A percentile compares a stretch with the other conserved stretches of the same genome.
phyloP scores from a whole-genome alignment of 2,888 invertebrate species.

The Pseudococcus viburni region DNA sequence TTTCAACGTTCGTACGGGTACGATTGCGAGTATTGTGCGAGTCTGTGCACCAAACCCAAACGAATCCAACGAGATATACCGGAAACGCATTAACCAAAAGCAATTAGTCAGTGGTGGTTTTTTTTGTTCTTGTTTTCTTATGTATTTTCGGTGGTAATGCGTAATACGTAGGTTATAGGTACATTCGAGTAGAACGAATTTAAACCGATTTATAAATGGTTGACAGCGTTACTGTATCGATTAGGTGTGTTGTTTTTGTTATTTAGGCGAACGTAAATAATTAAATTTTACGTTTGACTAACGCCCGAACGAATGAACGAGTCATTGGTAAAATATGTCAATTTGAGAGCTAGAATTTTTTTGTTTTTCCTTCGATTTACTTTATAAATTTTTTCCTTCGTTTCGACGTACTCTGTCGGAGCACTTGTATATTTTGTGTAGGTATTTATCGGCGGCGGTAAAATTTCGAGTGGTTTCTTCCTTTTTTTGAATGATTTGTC shows the following conservation, averaged over 20 bases:
- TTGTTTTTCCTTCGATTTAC: slow-evolving; percentile 1
- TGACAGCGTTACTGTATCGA: slow-evolving; percentile 50
- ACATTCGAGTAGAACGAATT: slow-evolving; percentile 48
- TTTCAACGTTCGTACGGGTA: neutral
- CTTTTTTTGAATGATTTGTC: slow-evolving; percentile 24
- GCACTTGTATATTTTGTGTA: neutral
- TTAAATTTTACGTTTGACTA: slow-evolving; percentile 51
- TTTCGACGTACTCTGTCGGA: neutral
- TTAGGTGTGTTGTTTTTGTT: slow-evolving; percentile 54
- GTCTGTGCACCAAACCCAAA: neutral
- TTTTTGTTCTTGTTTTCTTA: slow-evolving; percentile 21
- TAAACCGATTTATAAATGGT: slow-evolving; percentile 55
- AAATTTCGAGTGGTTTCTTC: slow-evolving; percentile 49
- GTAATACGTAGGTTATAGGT: slow-evolving; percentile 27
- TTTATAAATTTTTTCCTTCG: neutral
- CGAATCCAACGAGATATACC: slow-evolving; percentile 28
- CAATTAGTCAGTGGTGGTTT: slow-evolving; percentile 45
- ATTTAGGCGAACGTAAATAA: slow-evolving; percentile 45
- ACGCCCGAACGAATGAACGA: slow-evolving; percentile 30
- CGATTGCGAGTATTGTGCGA: neutral
- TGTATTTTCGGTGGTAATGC: neutral
- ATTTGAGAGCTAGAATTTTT: slow-evolving; percentile 26
- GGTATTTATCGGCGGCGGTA: neutral
- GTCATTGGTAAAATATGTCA: slow-evolving; percentile 40
- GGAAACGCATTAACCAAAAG: slow-evolving; percentile 48